phyloP scores from a whole-genome alignment of 1,140 invertebrate species.

The Monomorium pharaonis region DNA sequence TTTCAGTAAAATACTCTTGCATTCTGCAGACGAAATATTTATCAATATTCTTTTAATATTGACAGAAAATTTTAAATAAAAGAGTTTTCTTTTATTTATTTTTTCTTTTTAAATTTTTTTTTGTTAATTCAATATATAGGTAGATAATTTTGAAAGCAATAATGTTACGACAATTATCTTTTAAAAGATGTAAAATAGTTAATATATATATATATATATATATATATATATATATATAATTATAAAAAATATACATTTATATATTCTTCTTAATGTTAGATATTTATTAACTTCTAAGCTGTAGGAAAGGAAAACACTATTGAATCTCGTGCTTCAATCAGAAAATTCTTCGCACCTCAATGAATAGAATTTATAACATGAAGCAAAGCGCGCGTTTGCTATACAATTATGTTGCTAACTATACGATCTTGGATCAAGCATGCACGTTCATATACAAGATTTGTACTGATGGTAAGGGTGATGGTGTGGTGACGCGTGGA shows the following conservation, averaged over 20 bases:
- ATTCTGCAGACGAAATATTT: neutral
- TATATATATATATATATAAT: neutral
- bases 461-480: slow-evolving; percentile 2
- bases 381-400: neutral
- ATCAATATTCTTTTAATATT: no score
- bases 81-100: neutral
- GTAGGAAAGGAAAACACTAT: neutral
- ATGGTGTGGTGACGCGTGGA: slow-evolving; percentile 49
- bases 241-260: neutral
- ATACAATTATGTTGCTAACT: neutral
- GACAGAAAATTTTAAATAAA: neutral
- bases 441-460: neutral
- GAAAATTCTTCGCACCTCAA: neutral
- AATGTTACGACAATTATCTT: neutral
- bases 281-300: neutral
- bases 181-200: neutral
- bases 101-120: neutral
- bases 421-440: neutral
- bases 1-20: neutral
- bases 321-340: neutral
- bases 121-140: neutral
- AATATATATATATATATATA: neutral
- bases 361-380: slow-evolving; percentile 12
- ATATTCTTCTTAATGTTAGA: neutral
- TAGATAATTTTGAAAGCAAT: neutral